These are phyloP conservation scores for Ichneumon xanthorius DNA, from an alignment of 2,888 invertebrate species.

Conservation along the genomic window DNA sequence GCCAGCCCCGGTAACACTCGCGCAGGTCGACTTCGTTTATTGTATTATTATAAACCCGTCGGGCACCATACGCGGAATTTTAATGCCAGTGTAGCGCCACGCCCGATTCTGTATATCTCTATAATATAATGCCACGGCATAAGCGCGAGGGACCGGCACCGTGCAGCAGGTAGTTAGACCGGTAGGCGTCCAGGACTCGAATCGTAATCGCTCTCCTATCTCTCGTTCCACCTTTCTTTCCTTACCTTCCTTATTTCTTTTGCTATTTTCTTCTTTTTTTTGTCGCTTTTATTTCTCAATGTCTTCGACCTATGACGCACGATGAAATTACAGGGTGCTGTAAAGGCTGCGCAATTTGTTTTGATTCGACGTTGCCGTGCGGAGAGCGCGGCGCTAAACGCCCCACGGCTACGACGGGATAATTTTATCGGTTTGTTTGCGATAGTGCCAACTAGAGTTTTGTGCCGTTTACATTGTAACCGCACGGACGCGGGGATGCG, in stretches of 20 bases:
- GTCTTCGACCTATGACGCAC: slow-evolving; percentile 51
- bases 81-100: slow-evolving; percentile 53
- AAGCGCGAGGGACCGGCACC: neutral
- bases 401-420: slow-evolving; percentile 47
- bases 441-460: slow-evolving; percentile 57
- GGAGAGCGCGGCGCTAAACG: neutral
- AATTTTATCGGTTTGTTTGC: slow-evolving; percentile 62
- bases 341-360: slow-evolving; percentile 32
- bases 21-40: slow-evolving; percentile 15
- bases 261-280: neutral
- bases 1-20: neutral
- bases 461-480: slow-evolving; percentile 47
- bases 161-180: slow-evolving; percentile 54
- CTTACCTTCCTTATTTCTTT: slow-evolving; percentile 17
- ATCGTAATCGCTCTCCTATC: slow-evolving; percentile 33
- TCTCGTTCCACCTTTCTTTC: slow-evolving; percentile 30
- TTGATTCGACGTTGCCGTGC: neutral
- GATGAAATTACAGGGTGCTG: slow-evolving; percentile 37
- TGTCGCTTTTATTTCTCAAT: slow-evolving; percentile 32
- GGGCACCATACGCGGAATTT: slow-evolving; percentile 47
- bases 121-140: slow-evolving; percentile 33
- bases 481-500: neutral
- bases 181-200: slow-evolving; percentile 42
- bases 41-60: slow-evolving; percentile 43
- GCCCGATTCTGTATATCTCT: slow-evolving; percentile 46